Base-by-base conservation (phyloP, 2,888 invertebrate genomes). In the Phaedon cochleariae region DNA sequence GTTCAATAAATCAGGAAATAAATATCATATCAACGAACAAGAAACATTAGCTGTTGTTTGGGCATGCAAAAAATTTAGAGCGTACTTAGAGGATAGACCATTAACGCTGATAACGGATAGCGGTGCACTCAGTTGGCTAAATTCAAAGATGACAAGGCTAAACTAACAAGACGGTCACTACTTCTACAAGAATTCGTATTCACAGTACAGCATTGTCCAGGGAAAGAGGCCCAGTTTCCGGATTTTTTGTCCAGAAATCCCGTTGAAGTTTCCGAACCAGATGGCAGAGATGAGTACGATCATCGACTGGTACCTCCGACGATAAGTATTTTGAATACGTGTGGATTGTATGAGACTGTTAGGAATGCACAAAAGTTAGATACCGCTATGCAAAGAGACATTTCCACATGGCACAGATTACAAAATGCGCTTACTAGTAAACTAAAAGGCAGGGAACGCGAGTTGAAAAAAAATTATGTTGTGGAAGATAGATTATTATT, bases 151-250 rank as follows among this genome's bases (percentile, higher is more conserved):
- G 51, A 29, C 0, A 59, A 57, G 15, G 21, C 65, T 0, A 72
- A 70, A 54, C 46, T 70, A 20, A 65, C 59, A 1, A 45, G 68
- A 15, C 69, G 67, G 65, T n/a, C 67, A 3, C 54, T 72, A 0
- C 45, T 68, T 0, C 45, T 72, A 0, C 70, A 72, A 45, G 65
- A 69, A 45, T 71, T 64, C 34, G 64, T 60, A 10, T 72, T 69
- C 46, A 62, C 64, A 3, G 65, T 76, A 0, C 74, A 79, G 2
- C 78, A 73, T 45, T 62, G 63, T 15, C 58, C 67, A n/a, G 71
- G 70, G 22, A 59, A 58, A 21, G 62, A 65, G 10, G 73, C 72
- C 45, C 45, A 69, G 37, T 58, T 72, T n/a, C 61, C 73, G 0
- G 73, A 73, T 53, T 41, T 54, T 3, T 55, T 73, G 7, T 61